These are phyloP conservation scores for Elanus axillaris DNA, from an alignment of 2,113 vertebrate genomes.

Conservation along the genomic window DNA sequence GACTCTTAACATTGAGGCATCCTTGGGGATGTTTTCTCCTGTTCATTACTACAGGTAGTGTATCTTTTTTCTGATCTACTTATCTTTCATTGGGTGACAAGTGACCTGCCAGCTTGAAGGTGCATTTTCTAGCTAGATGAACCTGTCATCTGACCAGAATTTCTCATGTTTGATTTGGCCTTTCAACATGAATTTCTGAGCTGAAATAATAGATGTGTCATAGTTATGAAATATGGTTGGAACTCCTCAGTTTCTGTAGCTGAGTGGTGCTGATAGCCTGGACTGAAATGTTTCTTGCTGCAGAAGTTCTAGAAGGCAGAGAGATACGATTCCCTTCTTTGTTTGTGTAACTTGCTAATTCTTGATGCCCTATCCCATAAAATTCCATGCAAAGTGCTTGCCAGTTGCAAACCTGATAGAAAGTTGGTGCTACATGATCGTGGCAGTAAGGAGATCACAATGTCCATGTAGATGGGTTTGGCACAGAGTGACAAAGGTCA, in stretches of 20 bases:
- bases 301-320: neutral
- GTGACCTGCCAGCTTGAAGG: neutral
- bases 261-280: neutral
- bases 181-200: neutral
- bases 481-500: neutral
- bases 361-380: neutral
- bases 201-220: neutral
- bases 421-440: rapidly evolving
- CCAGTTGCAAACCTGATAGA: neutral
- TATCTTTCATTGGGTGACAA: neutral
- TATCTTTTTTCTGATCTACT: neutral
- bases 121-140: neutral
- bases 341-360: neutral
- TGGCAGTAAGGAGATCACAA: neutral
- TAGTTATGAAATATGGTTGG: neutral
- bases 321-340: neutral
- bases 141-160: neutral
- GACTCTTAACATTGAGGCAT: neutral
- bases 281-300: neutral
- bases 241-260: neutral
- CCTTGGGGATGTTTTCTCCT: neutral
- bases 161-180: neutral
- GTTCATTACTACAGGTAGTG: neutral
- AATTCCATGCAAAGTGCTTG: neutral
- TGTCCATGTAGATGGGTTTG: neutral